Base-by-base conservation (phyloP, 2,113 vertebrate genomes). In the Phainopepla nitens region DNA sequence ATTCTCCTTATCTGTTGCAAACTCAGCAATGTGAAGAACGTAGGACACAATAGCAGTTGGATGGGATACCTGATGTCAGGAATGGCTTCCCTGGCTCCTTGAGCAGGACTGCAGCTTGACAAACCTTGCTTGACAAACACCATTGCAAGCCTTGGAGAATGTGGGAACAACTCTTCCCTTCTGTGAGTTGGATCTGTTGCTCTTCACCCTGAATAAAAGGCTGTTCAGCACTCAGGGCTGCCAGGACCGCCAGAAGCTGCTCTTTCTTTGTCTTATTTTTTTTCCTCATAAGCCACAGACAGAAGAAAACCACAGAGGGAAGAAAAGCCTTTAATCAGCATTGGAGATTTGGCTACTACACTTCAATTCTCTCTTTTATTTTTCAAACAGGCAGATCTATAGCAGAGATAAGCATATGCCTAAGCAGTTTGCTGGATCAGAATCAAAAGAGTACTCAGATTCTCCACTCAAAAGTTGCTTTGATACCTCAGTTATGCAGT, bases 261-360 rank as follows among this genome's bases (percentile, higher is more conserved):
- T 77, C 36, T 72, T 66, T n/a, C 12, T 39, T 28, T 50, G 27
- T n/a, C 35, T 21, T 54, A 53, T 31, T 58, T 64, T 28, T 7
- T 4, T 0, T 7, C 39, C 22, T 77, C 15, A 10, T 61, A 81
- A 94, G 62, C 28, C 87, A 94, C 61, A 91, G 72, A 71, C 47
- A 89, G 66, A 93, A 85, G 66, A 91, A 95, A 91, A 85, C 66
- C 84, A 68, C 78, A 82, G 42, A 85, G 25, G 42, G 47, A 92
- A 89, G 72, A 93, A 90, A 95, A 82, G 47, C 56, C 80, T 93
- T 89, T 95, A 92, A 96, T 92, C 86, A 94, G 82, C 85, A 61
- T 5, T 58, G 35, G 66, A 81, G 62, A 82, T 90, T 90, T 90
- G 71, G 91, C 94, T 94, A 75, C 91, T 84, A 60, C 31, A 66